These are phyloP conservation scores for Toxotes jaculatrix DNA, from an alignment of 2,113 vertebrate species.

Conservation along the genomic window DNA sequence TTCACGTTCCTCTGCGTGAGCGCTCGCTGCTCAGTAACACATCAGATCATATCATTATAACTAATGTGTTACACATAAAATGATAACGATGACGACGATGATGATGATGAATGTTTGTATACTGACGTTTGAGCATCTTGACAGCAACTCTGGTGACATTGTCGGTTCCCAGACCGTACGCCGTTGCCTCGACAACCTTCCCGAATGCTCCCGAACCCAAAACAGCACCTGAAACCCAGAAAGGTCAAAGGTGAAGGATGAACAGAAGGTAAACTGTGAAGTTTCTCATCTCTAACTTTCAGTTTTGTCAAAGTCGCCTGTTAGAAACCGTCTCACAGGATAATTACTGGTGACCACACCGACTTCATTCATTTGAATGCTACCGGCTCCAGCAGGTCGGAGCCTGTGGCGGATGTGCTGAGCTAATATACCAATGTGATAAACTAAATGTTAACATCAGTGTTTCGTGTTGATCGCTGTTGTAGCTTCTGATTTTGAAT, in stretches of 20 bases:
- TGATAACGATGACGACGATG: background rate
- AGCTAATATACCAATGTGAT: too few relatives aligned
- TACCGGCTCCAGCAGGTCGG: too few relatives aligned
- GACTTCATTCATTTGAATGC: too few relatives aligned
- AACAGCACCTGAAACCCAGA: slow-evolving; percentile 86
- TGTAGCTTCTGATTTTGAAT: background rate
- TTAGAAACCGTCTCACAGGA: too few relatives aligned
- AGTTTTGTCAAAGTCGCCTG: too few relatives aligned
- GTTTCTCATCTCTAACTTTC: background rate
- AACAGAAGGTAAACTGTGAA: background rate
- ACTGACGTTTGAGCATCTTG: slow-evolving; percentile 98
- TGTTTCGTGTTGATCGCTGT: background rate
- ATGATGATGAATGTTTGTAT: background rate
- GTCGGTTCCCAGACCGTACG: slow-evolving; percentile 91
- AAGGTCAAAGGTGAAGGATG: background rate
- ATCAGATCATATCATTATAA: background rate
- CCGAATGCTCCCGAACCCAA: slow-evolving; percentile 96
- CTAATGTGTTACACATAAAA: rapidly evolving
- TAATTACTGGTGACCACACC: too few relatives aligned
- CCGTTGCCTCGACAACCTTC: slow-evolving; percentile 95
- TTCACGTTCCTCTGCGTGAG: slow-evolving; percentile 92
- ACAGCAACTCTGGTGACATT: slow-evolving; percentile 92
- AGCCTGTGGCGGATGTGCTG: too few relatives aligned
- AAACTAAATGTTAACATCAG: background rate
- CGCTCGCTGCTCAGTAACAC: slow-evolving; percentile 85